Conservation (phyloP, 2,113 vertebrate species). For the Pteruthius melanotis region DNA sequence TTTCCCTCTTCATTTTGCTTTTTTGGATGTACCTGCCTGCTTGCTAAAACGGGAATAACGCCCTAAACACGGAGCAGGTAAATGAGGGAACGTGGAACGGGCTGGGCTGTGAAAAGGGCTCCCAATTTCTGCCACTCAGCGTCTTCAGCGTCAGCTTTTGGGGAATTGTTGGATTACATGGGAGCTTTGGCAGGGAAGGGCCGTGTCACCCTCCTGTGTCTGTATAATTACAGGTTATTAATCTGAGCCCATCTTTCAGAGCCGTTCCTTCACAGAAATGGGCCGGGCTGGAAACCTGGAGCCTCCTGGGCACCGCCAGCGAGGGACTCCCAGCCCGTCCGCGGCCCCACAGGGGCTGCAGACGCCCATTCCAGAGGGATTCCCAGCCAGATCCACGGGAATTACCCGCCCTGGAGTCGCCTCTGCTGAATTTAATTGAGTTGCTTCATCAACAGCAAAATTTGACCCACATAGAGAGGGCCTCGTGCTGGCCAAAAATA, state of each 20-base stretch:
- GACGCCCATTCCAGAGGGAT: accelerated
- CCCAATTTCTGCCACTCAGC: neutral
- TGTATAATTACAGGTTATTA: neutral
- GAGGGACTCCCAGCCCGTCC: accelerated
- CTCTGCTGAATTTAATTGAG: neutral
- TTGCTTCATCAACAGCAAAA: neutral
- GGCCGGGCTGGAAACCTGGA: accelerated
- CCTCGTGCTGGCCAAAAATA: neutral
- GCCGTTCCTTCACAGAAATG: neutral
- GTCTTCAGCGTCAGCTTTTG: neutral
- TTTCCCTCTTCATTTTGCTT: neutral
- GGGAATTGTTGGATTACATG: neutral
- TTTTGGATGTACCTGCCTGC: neutral
- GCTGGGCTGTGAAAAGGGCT: neutral
- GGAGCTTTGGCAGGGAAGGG: neutral
- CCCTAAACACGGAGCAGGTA: neutral
- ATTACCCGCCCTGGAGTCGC: neutral
- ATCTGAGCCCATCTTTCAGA: neutral
- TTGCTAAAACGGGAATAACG: neutral
- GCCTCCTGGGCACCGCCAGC: accelerated
- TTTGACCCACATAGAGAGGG: neutral
- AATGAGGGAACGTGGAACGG: neutral
- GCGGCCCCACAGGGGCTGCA: neutral
- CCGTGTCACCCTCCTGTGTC: accelerated
- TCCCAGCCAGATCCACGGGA: neutral